Conservation (phyloP, 1,140 invertebrate species). For the Macrocentrus cingulum region DNA sequence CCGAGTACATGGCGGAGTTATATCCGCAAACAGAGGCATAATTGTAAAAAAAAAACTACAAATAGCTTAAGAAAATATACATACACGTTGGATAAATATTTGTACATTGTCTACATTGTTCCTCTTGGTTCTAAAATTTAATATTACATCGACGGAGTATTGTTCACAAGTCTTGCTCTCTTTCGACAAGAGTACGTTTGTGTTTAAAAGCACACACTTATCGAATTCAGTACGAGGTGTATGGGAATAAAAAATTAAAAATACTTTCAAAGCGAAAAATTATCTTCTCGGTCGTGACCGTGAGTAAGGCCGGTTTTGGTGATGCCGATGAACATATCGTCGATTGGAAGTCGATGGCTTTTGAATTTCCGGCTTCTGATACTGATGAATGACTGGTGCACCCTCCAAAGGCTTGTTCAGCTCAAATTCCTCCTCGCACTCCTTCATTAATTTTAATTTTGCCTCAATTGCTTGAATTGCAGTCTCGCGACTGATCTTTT, state of each 20-base stretch:
- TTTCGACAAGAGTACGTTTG: slow-evolving; percentile 28
- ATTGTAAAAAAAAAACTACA: slow-evolving; percentile 13
- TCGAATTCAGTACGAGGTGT: not conserved
- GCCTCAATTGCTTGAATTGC: slow-evolving; percentile 86
- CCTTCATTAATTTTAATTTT: slow-evolving; percentile 78
- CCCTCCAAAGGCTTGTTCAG: slow-evolving; percentile 68
- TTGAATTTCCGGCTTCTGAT: slow-evolving; percentile 59
- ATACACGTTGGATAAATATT: slow-evolving; percentile 36
- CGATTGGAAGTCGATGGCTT: slow-evolving; percentile 55
- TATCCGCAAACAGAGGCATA: not conserved
- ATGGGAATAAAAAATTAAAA: slow-evolving; percentile 11
- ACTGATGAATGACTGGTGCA: slow-evolving; percentile 68
- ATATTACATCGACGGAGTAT: slow-evolving; percentile 5
- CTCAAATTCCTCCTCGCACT: slow-evolving; percentile 70
- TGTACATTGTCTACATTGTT: slow-evolving; percentile 21
- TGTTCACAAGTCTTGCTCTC: slow-evolving; percentile 11
- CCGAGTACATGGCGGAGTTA: slow-evolving; percentile 50
- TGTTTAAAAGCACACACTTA: slow-evolving; percentile 44
- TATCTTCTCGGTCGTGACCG: slow-evolving; percentile 55
- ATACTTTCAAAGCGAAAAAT: slow-evolving; percentile 25
- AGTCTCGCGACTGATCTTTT: slow-evolving; percentile 71
- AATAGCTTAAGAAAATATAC: slow-evolving; percentile 48
- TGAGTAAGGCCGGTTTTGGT: slow-evolving; percentile 51
- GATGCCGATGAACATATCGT: slow-evolving; percentile 41
- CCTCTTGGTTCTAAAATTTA: not conserved